Conservation (phyloP, 1,140 invertebrate species). For the Acromyrmex charruanus region DNA sequence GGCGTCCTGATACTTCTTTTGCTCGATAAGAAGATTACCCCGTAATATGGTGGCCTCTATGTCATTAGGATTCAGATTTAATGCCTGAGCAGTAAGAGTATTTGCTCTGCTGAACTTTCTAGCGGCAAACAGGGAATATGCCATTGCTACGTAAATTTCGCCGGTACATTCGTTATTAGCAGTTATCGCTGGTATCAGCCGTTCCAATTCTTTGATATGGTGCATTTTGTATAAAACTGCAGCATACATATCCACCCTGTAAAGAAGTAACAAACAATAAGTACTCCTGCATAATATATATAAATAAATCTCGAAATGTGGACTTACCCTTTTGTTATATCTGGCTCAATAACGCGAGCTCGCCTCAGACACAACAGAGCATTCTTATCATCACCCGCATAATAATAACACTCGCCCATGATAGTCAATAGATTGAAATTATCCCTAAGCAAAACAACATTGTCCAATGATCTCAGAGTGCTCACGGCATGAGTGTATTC, state of each 20-base stretch:
- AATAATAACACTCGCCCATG: constrained; percentile 90
- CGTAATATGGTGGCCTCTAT: constrained; percentile 91
- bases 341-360: constrained; percentile 87
- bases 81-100: constrained; percentile 88
- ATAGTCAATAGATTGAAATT: constrained; percentile 89
- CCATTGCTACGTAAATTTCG: constrained; percentile 89
- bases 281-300: not conserved
- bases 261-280: constrained; percentile 11
- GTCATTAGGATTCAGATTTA: constrained; percentile 86
- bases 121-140: constrained; percentile 87
- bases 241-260: constrained; percentile 85
- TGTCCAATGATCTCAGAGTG: constrained; percentile 89
- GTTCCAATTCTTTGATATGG: constrained; percentile 85
- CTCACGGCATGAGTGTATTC: constrained; percentile 89
- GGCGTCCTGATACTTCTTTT: constrained; percentile 92
- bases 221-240: constrained; percentile 86
- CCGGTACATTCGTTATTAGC: constrained; percentile 85
- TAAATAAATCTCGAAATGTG: not conserved
- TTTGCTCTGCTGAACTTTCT: constrained; percentile 88
- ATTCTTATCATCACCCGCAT: constrained; percentile 87
- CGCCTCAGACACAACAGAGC: constrained; percentile 85
- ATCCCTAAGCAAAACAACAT: constrained; percentile 88
- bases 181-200: constrained; percentile 83
- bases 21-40: constrained; percentile 90
- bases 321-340: constrained; percentile 86